Conservation (phyloP, 2,797 vertebrate genomes). For the Clarias pachynema region DNA sequence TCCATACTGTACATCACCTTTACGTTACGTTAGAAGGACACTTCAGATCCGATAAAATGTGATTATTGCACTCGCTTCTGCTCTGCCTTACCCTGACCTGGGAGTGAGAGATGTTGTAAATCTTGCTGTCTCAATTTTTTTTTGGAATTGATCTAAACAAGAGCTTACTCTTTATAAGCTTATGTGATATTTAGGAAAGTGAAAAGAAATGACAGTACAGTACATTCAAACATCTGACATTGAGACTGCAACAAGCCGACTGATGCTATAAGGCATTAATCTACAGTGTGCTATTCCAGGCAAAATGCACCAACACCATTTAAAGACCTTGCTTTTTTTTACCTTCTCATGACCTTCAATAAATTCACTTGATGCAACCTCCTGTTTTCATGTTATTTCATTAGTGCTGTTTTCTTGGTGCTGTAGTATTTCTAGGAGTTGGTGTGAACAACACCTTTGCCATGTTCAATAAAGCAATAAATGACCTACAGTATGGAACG, state of each 20-base stretch:
- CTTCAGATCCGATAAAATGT: background rate
- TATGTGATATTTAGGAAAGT: background rate
- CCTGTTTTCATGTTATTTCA: background rate
- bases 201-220: background rate
- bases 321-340: background rate
- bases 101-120: background rate
- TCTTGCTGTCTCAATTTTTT: background rate
- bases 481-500: too few species aligned
- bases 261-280: background rate
- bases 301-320: background rate
- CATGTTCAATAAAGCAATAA: background rate
- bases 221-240: background rate
- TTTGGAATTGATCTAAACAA: background rate
- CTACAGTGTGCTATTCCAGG: background rate
- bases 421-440: too few species aligned
- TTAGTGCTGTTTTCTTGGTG: too few species aligned
- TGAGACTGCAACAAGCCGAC: background rate
- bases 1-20: background rate
- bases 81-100: background rate
- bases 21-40: background rate
- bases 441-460: too few species aligned
- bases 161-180: background rate
- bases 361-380: background rate
- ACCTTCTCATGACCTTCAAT: background rate
- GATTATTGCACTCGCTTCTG: background rate